Conservation (phyloP, 2,113 vertebrate species). For the Vanacampus margaritifer region DNA sequence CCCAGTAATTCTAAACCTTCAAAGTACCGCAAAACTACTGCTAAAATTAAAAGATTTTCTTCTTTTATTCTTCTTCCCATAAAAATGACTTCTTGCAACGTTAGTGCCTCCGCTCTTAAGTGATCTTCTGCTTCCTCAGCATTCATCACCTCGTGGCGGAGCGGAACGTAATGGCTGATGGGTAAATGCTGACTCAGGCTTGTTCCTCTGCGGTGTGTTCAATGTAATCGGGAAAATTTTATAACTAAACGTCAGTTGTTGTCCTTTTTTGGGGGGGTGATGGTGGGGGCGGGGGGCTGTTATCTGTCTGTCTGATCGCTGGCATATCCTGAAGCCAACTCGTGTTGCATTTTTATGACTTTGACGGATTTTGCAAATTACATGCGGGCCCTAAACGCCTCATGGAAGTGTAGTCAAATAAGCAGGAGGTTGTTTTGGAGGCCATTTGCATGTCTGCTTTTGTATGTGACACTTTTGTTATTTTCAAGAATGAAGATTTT, state of each 20-base stretch:
- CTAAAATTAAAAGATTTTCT: background rate
- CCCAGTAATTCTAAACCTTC: too few species aligned
- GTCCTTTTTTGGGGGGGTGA: too few species aligned
- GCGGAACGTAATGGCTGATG: slow-evolving; percentile 20
- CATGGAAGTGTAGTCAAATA: background rate
- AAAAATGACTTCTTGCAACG: background rate
- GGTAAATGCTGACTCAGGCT: slow-evolving; percentile 42
- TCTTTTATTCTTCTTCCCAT: background rate
- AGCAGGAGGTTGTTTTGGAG: background rate
- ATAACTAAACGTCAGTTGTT: background rate
- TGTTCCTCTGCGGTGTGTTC: background rate
- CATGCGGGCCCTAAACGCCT: background rate
- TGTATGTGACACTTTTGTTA: background rate
- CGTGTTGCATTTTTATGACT: too few species aligned
- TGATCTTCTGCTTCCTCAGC: slow-evolving; percentile 47
- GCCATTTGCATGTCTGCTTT: background rate
- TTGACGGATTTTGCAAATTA: too few species aligned
- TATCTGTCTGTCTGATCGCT: too few species aligned
- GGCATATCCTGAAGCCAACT: too few species aligned
- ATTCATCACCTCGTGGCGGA: slow-evolving; percentile 8
- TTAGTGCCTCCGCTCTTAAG: slow-evolving; percentile 8
- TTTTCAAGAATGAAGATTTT: background rate
- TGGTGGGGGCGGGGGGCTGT: too few species aligned
- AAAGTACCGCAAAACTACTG: too few species aligned
- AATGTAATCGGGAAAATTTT: background rate